Base-by-base conservation (phyloP, 2,797 vertebrate genomes). In the Sebastiscus tertius region DNA sequence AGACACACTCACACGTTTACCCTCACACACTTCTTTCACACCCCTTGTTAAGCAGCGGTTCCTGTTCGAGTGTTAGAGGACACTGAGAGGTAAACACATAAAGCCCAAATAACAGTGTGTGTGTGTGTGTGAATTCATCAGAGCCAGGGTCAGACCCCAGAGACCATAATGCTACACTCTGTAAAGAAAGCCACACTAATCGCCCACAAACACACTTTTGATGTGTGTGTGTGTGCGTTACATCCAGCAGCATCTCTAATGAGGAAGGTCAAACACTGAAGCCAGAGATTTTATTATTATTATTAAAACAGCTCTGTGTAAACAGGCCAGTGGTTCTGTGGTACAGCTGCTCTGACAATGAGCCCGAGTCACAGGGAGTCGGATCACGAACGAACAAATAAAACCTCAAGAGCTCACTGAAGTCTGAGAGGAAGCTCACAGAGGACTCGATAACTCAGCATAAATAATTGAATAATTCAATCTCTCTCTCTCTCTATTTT, bases 191-290 rank as follows among this genome's bases (percentile, higher is more conserved):
- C 26, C 72, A 54, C 13, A 20, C 69, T 42, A 67, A 79, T 22
- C 77, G 29, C 27, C 0, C 9, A 26, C 59, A 64, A 70, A 84
- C 55, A 64, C 26, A 33, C n/a, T 22, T 55, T 8, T 22, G 9
- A 11, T 71, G 14, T 26, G 79, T 69, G 78, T 62, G 60, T 58
- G 79, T 63, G 58, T 59, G 20, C 12, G 54, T 42, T 42, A 18
- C 36, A 65, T 27, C 14, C 39, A 62, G 36, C 34, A 87, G 70
- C 63, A 72, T 82, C 46, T 84, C 75, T 76, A 77, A 82, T 77
- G 80, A 82, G 65, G 67, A 39, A 68, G 65, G 78, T 79, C 67
- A 77, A 68, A 82, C 60, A 55, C 64, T 67, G 34, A 58, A 55
- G 46, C 63, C 56, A 22, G 72, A 69, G 22, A 55, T 79, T 31